Evolutionary conservation across 1,140 invertebrate species (phyloP), one percentile per base, ranked within the genome.

Genomic region (Dysdera silvatica): DNA sequence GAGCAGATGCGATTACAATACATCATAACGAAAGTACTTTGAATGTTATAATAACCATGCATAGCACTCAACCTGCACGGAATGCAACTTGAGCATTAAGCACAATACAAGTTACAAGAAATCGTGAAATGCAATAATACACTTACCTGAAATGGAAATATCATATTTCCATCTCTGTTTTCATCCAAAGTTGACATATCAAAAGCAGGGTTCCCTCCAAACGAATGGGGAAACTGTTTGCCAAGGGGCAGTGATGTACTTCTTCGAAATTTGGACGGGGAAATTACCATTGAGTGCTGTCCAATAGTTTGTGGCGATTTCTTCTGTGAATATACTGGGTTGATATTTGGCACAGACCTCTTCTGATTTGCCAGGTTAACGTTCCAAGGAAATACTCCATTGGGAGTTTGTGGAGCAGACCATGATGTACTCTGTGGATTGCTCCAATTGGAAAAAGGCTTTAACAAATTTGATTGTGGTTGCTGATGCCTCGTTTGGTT

Each of bases 211-310:
- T 78, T 74, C 7, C 67, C 65, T 56, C 71, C 70, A 48, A 73
- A 65, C 12, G 72, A 68, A 65, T 84, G 83, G 65, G 87, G 82
- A 68, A 84, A 86, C 47, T 85, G 87, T 76, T 93, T 92, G 48
- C 88, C 88, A 32, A 67, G 31, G 35, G 90, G 89, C 76, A 91
- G 91, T 2, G 89, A 91, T 59, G 89, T 89, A 78, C 88, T 92
- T 66, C 90, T 80, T 35, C 89, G 81, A 77, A 91, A 93, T 73
- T 92, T 91, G 29, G 85, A 85, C 37, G 87, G 87, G 74, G 87
- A 81, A 69, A 85, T 80, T 59, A 82, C 69, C 68, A 80, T 72
- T 67, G 80, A 74, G 67, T 68, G 41, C 60, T 67, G 63, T 69
- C 59, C 48, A 37, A 61, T 55, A 33, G 49, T 20, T 52, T 53